Conservation (phyloP, 1,140 invertebrate genomes). For the Periplaneta americana region DNA sequence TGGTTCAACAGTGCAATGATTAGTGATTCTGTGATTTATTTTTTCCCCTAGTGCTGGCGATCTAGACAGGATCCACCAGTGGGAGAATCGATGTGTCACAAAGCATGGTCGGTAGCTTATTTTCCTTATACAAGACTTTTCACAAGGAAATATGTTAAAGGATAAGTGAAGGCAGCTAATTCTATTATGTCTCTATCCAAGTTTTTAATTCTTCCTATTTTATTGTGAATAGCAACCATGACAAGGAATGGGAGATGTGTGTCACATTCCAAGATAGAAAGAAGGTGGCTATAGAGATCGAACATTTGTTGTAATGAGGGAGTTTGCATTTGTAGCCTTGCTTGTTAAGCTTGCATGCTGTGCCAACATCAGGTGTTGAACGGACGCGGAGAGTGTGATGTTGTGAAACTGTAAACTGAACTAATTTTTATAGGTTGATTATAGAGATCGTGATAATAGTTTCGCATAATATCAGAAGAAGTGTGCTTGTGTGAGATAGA, state of each 20-base stretch:
- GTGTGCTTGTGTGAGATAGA: background rate
- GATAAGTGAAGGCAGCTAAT: background rate
- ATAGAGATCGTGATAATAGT: background rate
- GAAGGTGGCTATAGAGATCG: background rate
- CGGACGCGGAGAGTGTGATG: background rate
- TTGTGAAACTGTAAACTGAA: background rate
- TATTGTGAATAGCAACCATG: constrained; percentile 2
- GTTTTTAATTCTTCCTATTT: background rate
- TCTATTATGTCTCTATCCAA: background rate
- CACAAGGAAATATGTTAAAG: background rate
- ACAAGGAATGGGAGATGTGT: background rate
- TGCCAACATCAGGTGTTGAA: background rate
- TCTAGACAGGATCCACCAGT: background rate
- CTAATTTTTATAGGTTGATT: background rate
- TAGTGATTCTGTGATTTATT: constrained; percentile 11
- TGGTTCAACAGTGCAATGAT: constrained; percentile 1
- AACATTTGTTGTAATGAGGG: background rate
- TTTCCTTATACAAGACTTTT: background rate
- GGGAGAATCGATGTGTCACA: background rate
- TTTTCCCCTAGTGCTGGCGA: constrained; percentile 3
- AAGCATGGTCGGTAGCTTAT: background rate
- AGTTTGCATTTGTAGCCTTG: background rate
- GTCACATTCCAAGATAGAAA: background rate
- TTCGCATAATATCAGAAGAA: background rate
- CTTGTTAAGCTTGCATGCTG: background rate